These are phyloP conservation scores for Drosophila merina DNA, from an alignment of 2,888 invertebrate species.

Conservation along the genomic window DNA sequence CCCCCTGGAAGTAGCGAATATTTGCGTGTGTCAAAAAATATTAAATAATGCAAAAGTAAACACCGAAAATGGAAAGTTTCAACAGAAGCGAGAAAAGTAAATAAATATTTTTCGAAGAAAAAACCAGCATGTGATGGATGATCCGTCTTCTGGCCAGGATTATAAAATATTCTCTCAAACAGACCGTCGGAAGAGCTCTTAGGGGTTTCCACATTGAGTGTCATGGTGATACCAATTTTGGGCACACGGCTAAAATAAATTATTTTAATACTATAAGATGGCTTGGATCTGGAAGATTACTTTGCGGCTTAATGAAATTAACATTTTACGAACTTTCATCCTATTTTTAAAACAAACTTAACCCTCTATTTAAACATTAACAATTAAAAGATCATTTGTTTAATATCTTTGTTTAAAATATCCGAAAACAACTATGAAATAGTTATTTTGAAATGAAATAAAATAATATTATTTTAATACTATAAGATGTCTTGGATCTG, in stretches of 20 bases:
- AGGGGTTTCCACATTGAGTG: background rate
- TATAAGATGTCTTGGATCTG: too few relatives aligned
- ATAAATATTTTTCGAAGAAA: slow-evolving; percentile 8
- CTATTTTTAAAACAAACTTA: background rate
- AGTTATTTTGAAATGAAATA: too few relatives aligned
- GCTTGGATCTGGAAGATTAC: background rate
- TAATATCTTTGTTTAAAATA: too few relatives aligned
- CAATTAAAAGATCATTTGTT: too few relatives aligned
- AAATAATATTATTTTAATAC: too few relatives aligned
- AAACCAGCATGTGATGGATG: slow-evolving; percentile 19
- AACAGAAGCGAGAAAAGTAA: slow-evolving; percentile 23
- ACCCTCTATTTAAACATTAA: too few relatives aligned
- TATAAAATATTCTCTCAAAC: background rate
- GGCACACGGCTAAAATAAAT: slow-evolving; percentile 15
- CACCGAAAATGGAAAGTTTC: slow-evolving; percentile 35
- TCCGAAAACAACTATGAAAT: too few relatives aligned
- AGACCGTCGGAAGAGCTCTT: too few relatives aligned
- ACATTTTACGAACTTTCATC: background rate
- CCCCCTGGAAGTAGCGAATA: background rate
- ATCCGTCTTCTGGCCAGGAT: slow-evolving; percentile 3
- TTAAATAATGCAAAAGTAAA: slow-evolving; percentile 11
- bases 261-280: slow-evolving; percentile 11
- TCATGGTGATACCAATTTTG: slow-evolving; percentile 8
- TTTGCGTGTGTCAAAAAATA: slow-evolving; percentile 9
- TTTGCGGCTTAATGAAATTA: background rate